Evolutionary conservation across 1,140 invertebrate species (phyloP), one percentile per base, ranked within the genome.

Genomic region (Penaeus japonicus): DNA sequence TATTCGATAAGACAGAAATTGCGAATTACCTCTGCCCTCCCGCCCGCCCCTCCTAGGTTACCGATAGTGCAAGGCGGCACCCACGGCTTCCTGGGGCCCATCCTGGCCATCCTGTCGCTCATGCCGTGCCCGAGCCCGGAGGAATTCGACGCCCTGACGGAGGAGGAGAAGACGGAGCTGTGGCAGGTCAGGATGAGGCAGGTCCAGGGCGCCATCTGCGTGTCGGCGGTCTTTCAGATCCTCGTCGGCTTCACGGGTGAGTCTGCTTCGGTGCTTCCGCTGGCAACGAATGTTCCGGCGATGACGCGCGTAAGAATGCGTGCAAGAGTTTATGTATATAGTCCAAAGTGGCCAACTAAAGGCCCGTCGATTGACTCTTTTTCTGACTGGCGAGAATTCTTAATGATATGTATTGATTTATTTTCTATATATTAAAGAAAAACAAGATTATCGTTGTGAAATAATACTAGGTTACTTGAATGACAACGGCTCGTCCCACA

Each of bases 71-170:
- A 91, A 59, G 90, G 90, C 5, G 96, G 96, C 0, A 97, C 96
- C 0, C 97, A 97, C 91, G 96, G 96, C 0, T 97, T 97, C 93
- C 92, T 98, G 22, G 95, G 96, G 5, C 96, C 97, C 0, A 96
- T 96, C 0, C 92, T 97, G n/a, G 96, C 97, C 0, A 96, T 98
- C 91, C 93, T 98, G 2, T 94, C 94, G 89, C 92, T 97, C 70
- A 96, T 96, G 1, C 93, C 95, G 89, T 98, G 97, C 92, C 96
- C 97, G 0, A 90, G 92, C 0, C 75, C 86, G n/a, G 84, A 59
- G 47, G 89, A 85, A 18, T 53, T 90, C 15, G 78, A 79, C 53
- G 65, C n/a, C n/a, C 78, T 90, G 20, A 81, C 57, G 5, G 17
- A 47, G n/a, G 94, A 94, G 1, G 94, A 95, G 55, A 92, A 94